A percentile compares a stretch with the other conserved stretches of the same genome.
Conservation (phyloP, 1,140 invertebrate genomes). For the Sarcophaga bullata region DNA sequence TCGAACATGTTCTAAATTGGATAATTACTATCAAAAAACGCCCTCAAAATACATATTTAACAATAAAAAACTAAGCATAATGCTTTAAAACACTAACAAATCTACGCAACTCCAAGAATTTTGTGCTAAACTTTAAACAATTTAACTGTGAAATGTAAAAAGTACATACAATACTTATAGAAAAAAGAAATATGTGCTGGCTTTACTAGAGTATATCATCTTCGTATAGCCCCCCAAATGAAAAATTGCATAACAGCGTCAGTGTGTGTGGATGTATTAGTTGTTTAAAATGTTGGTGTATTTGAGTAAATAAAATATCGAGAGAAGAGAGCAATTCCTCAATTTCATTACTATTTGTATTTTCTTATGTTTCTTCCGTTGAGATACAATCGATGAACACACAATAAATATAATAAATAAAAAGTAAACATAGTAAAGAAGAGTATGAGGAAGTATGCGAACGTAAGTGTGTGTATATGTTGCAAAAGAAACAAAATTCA, state of each 20-base stretch:
- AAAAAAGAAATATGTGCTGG: constrained; percentile 20
- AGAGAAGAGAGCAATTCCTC: background rate
- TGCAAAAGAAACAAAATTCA: constrained; percentile 32
- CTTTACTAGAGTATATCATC: constrained; percentile 8
- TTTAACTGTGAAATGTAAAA: constrained; percentile 27
- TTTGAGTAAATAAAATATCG: background rate
- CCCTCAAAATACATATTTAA: constrained; percentile 18
- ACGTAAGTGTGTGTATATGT: background rate
- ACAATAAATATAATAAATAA: constrained; percentile 19
- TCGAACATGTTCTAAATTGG: constrained; percentile 29
- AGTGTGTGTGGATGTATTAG: constrained; percentile 22
- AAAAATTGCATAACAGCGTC: constrained; percentile 46
- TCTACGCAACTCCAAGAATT: background rate
- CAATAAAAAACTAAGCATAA: constrained; percentile 14
- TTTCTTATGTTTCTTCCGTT: background rate
- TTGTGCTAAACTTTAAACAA: constrained; percentile 12
- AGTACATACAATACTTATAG: background rate
- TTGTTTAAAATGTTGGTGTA: background rate
- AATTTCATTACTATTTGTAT: too few relatives aligned
- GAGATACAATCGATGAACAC: background rate
- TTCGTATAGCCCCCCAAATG: constrained; percentile 25
- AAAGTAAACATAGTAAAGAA: background rate
- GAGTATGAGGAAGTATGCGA: background rate
- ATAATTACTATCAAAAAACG: background rate
- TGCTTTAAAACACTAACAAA: background rate